Base-by-base conservation (phyloP, 2,888 invertebrate species). In the Platerodrilus igneus region DNA sequence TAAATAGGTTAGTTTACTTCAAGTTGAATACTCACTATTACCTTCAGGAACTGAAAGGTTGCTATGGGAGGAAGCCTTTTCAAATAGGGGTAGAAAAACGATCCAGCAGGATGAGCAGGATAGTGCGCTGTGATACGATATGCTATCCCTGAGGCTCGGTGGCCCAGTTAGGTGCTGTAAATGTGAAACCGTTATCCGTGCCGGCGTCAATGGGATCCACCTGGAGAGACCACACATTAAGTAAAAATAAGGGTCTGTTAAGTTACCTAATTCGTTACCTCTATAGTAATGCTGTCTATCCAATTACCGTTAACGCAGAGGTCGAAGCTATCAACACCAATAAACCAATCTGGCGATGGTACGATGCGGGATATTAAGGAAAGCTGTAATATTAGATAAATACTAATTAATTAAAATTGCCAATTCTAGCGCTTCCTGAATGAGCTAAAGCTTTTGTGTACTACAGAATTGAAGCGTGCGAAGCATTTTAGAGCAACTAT, bases 161-260 rank as follows among this genome's bases (percentile, higher is more conserved):
- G 34, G 89, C 87, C 93, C 94, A 94, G 72, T 92, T 90, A 31
- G 92, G 92, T n/a, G 94, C 88, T 10, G 93, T 93, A 71, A 94
- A 95, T 34, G 93, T 93, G 72, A 93, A 88, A 3, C 94, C 94
- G 68, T 90, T 89, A 74, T 94, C 93, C 25, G 91, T 92, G 33
- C 94, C 94, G 8, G 91, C 93, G 68, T 94, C 94, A 56, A 91
- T 70, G 1, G 93, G 93, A 67, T 89, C 87, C 69, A 91, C 82
- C 87, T 86, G 67, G 4, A 55, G 45, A 36, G 35, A 41, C 40
- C 38, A 34, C 36, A 45, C 28, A 41, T 47, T 29, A 36, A 34
- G 29, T 30, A 37, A 9, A 19, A 39, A 44, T 31, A 38, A 19
- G 9, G 18, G 9, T 5, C 25, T 36, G n/a, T n/a, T n/a, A 25